Percentiles rank a stretch among this genome's conserved stretches.
Evolutionary conservation across 1,140 invertebrate genomes (phyloP).

Genomic region (Musca domestica): DNA sequence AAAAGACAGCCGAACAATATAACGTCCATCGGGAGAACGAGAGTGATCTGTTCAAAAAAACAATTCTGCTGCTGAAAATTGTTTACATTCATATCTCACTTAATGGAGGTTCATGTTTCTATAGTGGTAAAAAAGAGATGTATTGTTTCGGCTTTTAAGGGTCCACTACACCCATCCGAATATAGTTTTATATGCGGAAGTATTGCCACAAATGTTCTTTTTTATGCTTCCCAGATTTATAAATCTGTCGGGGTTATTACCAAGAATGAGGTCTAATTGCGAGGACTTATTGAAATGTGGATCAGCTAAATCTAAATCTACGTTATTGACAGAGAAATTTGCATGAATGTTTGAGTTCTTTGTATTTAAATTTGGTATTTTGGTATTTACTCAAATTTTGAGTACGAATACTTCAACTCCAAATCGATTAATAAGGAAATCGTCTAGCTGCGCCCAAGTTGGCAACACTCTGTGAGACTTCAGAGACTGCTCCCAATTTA

Average conservation of each 20-base stretch:
- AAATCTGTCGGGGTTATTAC: not conserved
- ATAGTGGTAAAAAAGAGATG: not conserved
- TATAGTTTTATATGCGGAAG: not conserved
- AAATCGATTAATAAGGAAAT: constrained; percentile 2
- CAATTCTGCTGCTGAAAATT: no score
- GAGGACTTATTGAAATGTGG: no score
- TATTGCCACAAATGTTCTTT: not conserved
- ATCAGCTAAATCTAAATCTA: not conserved
- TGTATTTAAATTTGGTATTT: not conserved
- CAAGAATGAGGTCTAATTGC: not conserved
- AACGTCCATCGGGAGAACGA: not conserved
- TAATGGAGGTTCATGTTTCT: not conserved
- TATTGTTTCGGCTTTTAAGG: not conserved
- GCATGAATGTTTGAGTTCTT: not conserved
- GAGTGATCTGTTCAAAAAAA: no score
- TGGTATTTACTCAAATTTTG: not conserved
- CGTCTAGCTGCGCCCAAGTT: not conserved
- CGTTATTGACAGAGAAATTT: not conserved
- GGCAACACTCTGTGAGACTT: not conserved
- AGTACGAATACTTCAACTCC: not conserved
- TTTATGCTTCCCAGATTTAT: not conserved
- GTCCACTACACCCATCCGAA: no score
- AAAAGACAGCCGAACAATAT: not conserved
- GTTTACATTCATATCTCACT: not conserved
- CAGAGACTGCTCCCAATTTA: constrained; percentile 21